These are phyloP conservation scores for Actinernus sp. DNA, from an alignment of 92 coral and sea anemone genomes.

Conservation along the genomic window DNA sequence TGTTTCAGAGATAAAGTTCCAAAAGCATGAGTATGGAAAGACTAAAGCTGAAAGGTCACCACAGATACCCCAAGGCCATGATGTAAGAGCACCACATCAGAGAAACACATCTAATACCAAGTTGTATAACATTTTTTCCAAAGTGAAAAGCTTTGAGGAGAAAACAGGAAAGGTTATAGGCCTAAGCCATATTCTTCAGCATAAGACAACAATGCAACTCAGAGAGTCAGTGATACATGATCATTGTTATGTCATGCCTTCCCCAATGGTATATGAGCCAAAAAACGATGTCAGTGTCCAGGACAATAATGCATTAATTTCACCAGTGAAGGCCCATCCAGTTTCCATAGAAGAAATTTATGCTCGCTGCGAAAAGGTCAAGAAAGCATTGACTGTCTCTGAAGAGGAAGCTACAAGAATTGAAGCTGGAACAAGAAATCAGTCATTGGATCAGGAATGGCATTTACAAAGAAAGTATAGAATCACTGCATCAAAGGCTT, in stretches of 20 bases:
- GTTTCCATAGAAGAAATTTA: slow-evolving; percentile 5
- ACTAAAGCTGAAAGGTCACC: slow-evolving; percentile 28
- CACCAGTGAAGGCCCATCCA: slow-evolving; percentile 32
- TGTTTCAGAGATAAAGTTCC: slow-evolving; percentile 34
- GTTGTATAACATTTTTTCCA: slow-evolving; percentile 24
- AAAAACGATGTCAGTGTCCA: slow-evolving; percentile 13
- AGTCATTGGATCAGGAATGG: slow-evolving; percentile 18
- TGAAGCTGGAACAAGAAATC: slow-evolving; percentile 19
- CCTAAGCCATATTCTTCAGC: slow-evolving; percentile 32
- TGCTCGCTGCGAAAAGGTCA: slow-evolving; percentile 14
- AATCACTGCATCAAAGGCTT: slow-evolving; percentile 49
- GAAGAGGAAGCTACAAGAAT: slow-evolving; percentile 2
- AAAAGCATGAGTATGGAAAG: slow-evolving; percentile 59
- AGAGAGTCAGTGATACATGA: slow-evolving; percentile 22
- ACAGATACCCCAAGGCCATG: slow-evolving; percentile 9
- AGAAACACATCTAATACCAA: slow-evolving; percentile 22
- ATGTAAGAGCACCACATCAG: slow-evolving; percentile 37
- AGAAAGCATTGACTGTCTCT: slow-evolving; percentile 3
- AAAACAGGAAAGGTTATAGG: slow-evolving; percentile 42
- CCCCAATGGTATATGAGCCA: slow-evolving; percentile 8
- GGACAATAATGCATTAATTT: no score
- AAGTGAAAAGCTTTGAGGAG: slow-evolving; percentile 34
- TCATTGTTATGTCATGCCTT: slow-evolving; percentile 30
- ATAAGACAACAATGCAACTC: slow-evolving; percentile 25
- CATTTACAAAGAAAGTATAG: slow-evolving; percentile 15